phyloP scores from a whole-genome alignment of 2,797 vertebrate species.

The Trichosurus vulpecula region DNA sequence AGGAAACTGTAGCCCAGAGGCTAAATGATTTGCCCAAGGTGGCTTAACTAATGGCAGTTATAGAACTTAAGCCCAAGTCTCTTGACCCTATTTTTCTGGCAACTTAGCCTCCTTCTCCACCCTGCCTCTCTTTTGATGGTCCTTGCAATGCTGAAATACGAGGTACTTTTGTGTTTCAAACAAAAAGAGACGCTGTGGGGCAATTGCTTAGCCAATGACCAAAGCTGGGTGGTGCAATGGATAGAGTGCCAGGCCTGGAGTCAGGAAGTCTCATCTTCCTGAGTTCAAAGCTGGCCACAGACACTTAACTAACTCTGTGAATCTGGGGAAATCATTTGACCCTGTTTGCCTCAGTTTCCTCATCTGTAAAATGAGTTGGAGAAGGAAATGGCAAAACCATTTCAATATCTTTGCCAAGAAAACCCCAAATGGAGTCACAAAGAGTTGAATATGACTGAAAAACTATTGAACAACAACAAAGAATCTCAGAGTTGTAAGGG shows the following conservation, averaged over 20 bases:
- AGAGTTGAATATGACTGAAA: background rate
- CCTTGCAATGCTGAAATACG: no score
- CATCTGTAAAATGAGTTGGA: background rate
- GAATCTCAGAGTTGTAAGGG: background rate
- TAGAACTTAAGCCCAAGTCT: no score
- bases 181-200: no score
- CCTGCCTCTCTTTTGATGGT: no score
- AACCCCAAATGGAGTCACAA: background rate
- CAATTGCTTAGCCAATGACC: no score
- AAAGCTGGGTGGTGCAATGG: background rate
- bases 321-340: background rate
- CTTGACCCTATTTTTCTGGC: no score
- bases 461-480: background rate
- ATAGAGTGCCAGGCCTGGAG: background rate
- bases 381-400: background rate
- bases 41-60: no score
- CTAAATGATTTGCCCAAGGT: no score
- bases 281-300: no score
- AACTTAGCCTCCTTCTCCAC: no score
- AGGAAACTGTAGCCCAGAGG: no score
- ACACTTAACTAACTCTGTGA: background rate
- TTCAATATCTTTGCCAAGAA: background rate
- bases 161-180: no score
- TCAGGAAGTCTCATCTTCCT: background rate
- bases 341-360: background rate